Base-by-base conservation (phyloP, 2,888 invertebrate species). In the Rhamphomyia laevipes region DNA sequence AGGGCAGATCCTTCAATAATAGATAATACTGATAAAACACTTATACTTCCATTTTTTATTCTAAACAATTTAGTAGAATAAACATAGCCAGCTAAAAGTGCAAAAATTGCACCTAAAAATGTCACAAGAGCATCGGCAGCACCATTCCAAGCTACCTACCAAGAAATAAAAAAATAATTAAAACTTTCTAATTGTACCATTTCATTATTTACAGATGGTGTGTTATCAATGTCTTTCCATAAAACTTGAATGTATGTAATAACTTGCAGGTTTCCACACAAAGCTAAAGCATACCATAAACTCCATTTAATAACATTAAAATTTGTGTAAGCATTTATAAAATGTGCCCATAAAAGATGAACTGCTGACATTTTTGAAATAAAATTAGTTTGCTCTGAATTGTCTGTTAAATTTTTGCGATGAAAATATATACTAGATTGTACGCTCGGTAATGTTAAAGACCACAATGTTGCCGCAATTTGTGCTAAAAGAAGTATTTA, bases 71-170 rank as follows among this genome's bases (percentile, higher is more conserved):
- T 61, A 4, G 60, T 65, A 7, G 61, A 61, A 51, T 68, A 67
- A 47, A 68, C 53, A 48, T 66, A 68, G 2, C 77, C 76, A 0
- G 81, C 79, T 0, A 73, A 52, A 45, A 77, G 66, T 1, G 83
- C 80, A 11, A 76, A 78, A 1, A 73, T 60, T 23, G 80, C 80
- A 46, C 86, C 84, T 1, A 84, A 63, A 1, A 85, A 66, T 0
- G 86, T 88, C 42, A 82, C 75, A 1, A 76, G 60, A 0, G 90
- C 87, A 68, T 93, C 93, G 1, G 90, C 86, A 9, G 82, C 83
- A 0, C 92, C 93, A 64, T 91, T 90, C 66, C 69, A 70, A 13
- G n/a, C 35, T n/a, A 35, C 35, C 23, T 27, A 27, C 4, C 4
- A 27, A 7, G 21, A 4, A 21, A 27, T 27, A 9, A 27, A 3